Conservation (phyloP, 37 sponge, comb jelly and placozoan genomes). For the Spongilla lacustris region DNA sequence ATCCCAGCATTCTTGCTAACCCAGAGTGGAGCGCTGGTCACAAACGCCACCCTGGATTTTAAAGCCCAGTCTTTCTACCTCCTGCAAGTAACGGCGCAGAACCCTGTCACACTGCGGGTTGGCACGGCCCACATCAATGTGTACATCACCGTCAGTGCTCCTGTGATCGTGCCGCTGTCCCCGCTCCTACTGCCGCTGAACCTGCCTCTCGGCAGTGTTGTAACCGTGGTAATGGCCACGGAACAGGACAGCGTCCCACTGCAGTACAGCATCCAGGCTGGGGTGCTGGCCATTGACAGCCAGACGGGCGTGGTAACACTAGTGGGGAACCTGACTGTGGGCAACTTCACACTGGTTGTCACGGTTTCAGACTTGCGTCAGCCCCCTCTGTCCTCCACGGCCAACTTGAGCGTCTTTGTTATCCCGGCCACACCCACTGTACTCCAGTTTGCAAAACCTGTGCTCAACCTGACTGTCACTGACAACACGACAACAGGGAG, state of each 20-base stretch:
- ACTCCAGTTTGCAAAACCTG: constrained; percentile 13
- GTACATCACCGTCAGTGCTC: constrained; percentile 17
- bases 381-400: constrained; percentile 17
- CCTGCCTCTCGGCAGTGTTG: constrained; percentile 15
- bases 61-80: constrained; percentile 23
- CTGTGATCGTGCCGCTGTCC: background rate
- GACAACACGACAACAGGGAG: constrained; percentile 34
- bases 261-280: constrained; percentile 16
- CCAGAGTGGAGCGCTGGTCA: constrained; percentile 2
- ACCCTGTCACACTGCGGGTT: background rate
- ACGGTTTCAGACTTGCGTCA: constrained; percentile 33
- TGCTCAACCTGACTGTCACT: background rate
- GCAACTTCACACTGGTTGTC: constrained; percentile 9
- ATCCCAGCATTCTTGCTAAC: background rate
- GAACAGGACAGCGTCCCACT: constrained; percentile 39
- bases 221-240: constrained; percentile 27
- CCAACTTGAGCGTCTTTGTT: constrained; percentile 24
- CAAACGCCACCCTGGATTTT: constrained; percentile 31
- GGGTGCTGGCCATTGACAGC: constrained; percentile 24
- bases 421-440: constrained; percentile 37
- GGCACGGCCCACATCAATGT: constrained; percentile 29
- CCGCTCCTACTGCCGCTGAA: constrained; percentile 30
- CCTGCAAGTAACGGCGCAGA: constrained; percentile 46
- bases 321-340: background rate
- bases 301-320: constrained; percentile 30